Evolutionary conservation across 1,140 invertebrate genomes (phyloP), one percentile per base, ranked within the genome.

Genomic region (Papilio dardanus): DNA sequence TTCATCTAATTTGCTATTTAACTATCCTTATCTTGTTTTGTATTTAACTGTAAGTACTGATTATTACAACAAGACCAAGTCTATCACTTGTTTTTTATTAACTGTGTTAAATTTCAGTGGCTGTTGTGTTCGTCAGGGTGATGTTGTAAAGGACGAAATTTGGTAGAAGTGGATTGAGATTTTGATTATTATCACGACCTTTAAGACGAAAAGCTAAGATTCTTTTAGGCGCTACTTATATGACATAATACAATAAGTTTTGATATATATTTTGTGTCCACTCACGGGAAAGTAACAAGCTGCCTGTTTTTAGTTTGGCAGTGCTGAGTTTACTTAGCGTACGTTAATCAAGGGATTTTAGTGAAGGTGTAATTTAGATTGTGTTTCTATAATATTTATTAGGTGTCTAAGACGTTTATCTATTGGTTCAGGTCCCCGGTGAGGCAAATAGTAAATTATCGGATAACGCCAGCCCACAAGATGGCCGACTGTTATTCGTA

Each of bases 401-500:
- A 77, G 71, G 75, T 81, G 71, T 83, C 73, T 58, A 82, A 86
- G 77, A 79, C 71, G 35, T 79, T 58, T 81, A 76, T 80, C 83
- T 84, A 65, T 83, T 82, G 74, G 83, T 79, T 85, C 84, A 76
- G 83, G 80, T 85, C 77, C 84, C 67, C 79, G 83, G 85, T 85
- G 86, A 85, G 85, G 78, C 76, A 83, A 87, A 80, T 86, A 81
- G 75, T 88, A 88, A 85, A 85, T 88, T 90, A 86, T 91, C 89
- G 90, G 89, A 92, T 92, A 93, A 93, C 90, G 92, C 90, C 79
- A 93, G 92, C 87, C 89, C 86, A 92, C 92, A 93, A 93, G 89
- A 93, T 93, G 92, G 92, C 92, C 92, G 92, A 92, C 92, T 92
- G 89, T 92, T 93, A 90, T 93, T 93, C 91, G 90, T 93, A 92